Base-by-base conservation (phyloP, 2,888 invertebrate species). In the Cataglyphis albicans region DNA sequence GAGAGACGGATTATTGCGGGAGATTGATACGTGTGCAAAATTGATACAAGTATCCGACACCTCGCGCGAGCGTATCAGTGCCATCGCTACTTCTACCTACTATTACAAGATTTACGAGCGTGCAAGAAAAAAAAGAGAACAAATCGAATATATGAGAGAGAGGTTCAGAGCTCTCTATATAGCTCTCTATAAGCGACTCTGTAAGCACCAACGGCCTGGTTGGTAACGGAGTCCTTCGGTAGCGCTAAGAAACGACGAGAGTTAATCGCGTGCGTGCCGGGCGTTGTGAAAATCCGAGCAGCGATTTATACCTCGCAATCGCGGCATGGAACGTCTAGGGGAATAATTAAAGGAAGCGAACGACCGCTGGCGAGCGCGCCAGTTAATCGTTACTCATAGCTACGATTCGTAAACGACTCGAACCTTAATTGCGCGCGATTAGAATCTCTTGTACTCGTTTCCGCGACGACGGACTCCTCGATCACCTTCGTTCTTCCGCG, bases 261-360 rank as follows among this genome's bases (percentile, higher is more conserved):
- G 76, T 81, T 83, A 83, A 86, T 88, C 87, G 88, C 86, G 84
- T 88, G 88, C 87, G 82, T 84, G 86, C 84, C 78, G 67, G 73
- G 38, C 81, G 55, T 48, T 68, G 83, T 72, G 83, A 87, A 86
- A 87, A 86, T 75, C 83, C 67, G 81, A 64, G 48, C 73, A 59
- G 57, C 83, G 86, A 89, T 89, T 89, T 89, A 88, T 89, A 86
- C 65, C 86, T 89, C 86, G 84, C 87, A 84, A 85, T 85, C 80
- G 82, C 80, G 82, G 65, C 80, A 82, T 82, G 85, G 86, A 89
- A 67, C 84, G 83, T 84, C 85, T 64, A 65, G 75, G 83, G 52
- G 86, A 89, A 87, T 89, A 89, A 89, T 89, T 89, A 89, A 88
- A 84, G 84, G 82, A 72, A 72, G 72, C 41, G 82, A 68, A 72